Evolutionary conservation across 1,140 invertebrate genomes (phyloP), one percentile per base, ranked within the genome.

Genomic region (Calliphora vicina): DNA sequence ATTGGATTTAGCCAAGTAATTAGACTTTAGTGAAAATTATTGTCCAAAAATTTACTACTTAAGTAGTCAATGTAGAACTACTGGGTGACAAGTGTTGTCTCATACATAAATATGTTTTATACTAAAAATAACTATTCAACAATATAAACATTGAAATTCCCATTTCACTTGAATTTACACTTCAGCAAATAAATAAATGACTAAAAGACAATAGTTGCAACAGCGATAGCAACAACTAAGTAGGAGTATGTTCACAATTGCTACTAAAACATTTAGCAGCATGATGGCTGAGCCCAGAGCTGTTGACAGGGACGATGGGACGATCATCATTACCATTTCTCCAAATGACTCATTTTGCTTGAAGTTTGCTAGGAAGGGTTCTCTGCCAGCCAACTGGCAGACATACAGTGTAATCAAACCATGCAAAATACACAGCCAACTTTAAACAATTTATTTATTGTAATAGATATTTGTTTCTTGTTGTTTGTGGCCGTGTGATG

Each of bases 121-220:
- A 35, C 27, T 76, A 76, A 76, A 67, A 23, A 67, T 67, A 67
- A 23, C 20, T 23, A 10, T 67, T 67, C n/a, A 67, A 67, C 12
- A 67, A 23, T 6, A n/a, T 20, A 57, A 57, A 57, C 50, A 67
- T 67, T 67, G 20, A 67, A 67, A 67, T 67, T 67, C 61, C 61
- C 61, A 67, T 67, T 67, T 23, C n/a, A 67, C 61, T 67, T 67
- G 61, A 67, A 67, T 20, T 67, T 67, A 67, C 61, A 67, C 61
- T 23, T 25, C 61, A 67, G 12, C 61, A 67, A 50, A 50, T 50
- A 50, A 17, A 12, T 50, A 17, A 35, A 35, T 35, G 12, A 10
- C 17, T 50, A 13, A 50, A 50, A 50, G 17, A 50, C 45, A 50
- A 17, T 50, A 50, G 12, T 13, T 45, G 43, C 12, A 45, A 45